Percentiles rank a stretch among this genome's conserved stretches.
Evolutionary conservation across 2,113 vertebrate genomes (phyloP).

Genomic region (Rhegmatorhina hoffmannsi): DNA sequence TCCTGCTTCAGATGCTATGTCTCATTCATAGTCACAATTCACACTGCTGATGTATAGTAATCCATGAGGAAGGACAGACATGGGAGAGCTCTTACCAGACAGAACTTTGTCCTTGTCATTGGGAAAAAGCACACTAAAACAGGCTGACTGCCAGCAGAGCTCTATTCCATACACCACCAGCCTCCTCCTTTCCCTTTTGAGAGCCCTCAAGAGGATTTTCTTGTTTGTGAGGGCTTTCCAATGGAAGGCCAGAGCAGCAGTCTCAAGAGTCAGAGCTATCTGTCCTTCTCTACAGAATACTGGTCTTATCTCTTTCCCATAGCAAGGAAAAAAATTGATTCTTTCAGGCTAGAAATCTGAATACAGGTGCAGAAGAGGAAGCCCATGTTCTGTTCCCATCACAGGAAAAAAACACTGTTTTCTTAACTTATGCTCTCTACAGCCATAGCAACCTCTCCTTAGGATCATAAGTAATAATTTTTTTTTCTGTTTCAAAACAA

Average conservation of each 20-base stretch:
- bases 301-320: neutral
- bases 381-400: neutral
- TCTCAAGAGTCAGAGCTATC: neutral
- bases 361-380: neutral
- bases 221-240: neutral
- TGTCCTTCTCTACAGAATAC: neutral
- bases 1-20: neutral
- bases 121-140: neutral
- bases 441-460: neutral
- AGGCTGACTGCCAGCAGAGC: neutral
- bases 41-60: fast-evolving
- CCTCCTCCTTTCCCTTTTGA: neutral
- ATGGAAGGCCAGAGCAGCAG: neutral
- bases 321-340: neutral
- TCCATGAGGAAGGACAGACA: neutral
- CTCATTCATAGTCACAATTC: neutral
- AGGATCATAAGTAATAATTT: neutral
- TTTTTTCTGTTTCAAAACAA: neutral
- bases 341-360: neutral
- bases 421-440: neutral
- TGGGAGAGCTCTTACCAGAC: neutral
- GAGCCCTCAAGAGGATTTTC: neutral
- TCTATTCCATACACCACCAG: neutral
- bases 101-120: neutral
- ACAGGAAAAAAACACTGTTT: neutral